phyloP scores from a whole-genome alignment of 2,888 invertebrate species.

The Eretmocerus hayati region DNA sequence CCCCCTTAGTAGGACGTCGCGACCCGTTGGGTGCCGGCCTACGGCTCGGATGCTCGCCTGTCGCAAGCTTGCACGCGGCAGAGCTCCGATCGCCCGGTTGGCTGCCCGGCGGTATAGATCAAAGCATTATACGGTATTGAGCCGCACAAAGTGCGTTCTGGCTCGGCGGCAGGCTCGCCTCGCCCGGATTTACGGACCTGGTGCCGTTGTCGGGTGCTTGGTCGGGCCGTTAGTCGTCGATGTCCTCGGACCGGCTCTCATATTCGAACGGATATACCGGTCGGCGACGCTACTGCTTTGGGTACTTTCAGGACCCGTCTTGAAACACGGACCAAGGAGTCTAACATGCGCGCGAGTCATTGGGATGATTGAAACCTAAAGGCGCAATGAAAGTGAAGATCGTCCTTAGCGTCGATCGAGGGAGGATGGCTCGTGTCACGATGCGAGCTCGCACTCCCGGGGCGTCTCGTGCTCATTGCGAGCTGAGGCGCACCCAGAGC shows the following conservation, averaged over 20 bases:
- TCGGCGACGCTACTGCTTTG: conserved; percentile 38
- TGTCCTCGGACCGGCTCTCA: conserved; percentile 31
- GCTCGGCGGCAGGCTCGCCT: conserved; percentile 25
- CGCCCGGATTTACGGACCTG: conserved; percentile 27
- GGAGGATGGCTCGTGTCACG: conserved; percentile 51
- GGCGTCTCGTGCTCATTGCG: conserved; percentile 24
- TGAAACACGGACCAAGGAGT: conserved; percentile 72
- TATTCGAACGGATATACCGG: conserved; percentile 27
- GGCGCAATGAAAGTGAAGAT: too few species aligned
- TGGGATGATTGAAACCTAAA: too few species aligned
- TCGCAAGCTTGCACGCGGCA: conserved; percentile 21
- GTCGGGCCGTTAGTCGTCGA: conserved; percentile 29
- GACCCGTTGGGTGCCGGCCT: conserved; percentile 50
- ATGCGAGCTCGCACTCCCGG: conserved; percentile 55
- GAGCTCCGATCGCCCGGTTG: conserved; percentile 39
- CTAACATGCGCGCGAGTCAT: conserved; percentile 66
- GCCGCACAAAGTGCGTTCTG: conserved; percentile 30
- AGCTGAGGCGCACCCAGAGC: conserved; percentile 55
- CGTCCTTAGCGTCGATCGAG: conserved; percentile 48
- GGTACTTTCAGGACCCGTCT: too few species aligned
- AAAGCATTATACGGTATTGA: conserved; percentile 31
- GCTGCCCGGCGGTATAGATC: conserved; percentile 33
- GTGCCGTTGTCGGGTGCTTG: conserved; percentile 28
- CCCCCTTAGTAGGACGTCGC: conserved; percentile 51
- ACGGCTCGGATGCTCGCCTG: conserved; percentile 41